Conservation (phyloP, 2,888 invertebrate species). For the Lasioglossum marginatum region DNA sequence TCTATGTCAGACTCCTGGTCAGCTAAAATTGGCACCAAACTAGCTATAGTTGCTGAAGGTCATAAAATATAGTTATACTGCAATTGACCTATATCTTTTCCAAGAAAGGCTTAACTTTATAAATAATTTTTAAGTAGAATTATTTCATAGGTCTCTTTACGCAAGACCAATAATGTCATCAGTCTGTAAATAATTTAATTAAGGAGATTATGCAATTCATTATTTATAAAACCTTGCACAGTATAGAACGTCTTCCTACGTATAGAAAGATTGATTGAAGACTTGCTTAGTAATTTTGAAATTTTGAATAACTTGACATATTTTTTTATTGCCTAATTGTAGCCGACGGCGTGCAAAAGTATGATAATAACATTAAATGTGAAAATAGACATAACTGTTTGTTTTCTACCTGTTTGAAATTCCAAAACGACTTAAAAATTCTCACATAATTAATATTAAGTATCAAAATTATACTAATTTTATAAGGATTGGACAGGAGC, state of each 20-base stretch:
- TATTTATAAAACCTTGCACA: neutral
- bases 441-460: neutral
- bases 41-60: neutral
- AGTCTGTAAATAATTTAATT: neutral
- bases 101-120: slow-evolving; percentile 1
- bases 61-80: neutral
- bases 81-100: neutral
- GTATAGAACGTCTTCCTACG: neutral
- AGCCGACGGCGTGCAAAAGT: slow-evolving; percentile 1
- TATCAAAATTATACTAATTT: neutral
- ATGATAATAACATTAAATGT: neutral
- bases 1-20: neutral
- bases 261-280: neutral
- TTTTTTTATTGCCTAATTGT: neutral
- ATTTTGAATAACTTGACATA: too few species aligned
- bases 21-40: slow-evolving; percentile 1
- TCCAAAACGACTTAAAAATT: neutral
- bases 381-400: neutral
- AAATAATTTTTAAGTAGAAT: slow-evolving; percentile 5
- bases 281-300: neutral
- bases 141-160: neutral
- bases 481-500: neutral
- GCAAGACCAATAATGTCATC: neutral
- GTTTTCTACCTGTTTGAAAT: neutral
- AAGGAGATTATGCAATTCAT: neutral